A percentile compares a stretch with the other conserved stretches of the same genome.
These are phyloP conservation scores for Pissodes strobi DNA, from an alignment of 1,140 invertebrate genomes.

Conservation along the genomic window DNA sequence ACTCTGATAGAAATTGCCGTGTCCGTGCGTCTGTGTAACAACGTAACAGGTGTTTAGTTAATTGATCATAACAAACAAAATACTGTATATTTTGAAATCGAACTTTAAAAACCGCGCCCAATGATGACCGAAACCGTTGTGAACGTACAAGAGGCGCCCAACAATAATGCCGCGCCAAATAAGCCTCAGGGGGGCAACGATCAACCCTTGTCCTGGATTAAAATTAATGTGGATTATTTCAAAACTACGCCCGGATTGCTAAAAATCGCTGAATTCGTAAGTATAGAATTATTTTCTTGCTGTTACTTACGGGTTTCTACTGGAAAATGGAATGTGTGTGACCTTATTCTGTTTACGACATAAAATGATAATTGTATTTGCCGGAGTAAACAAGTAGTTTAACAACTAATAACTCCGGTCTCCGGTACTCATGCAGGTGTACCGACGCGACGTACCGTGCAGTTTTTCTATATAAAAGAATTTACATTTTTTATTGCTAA, in stretches of 20 bases:
- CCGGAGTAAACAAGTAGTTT: slow-evolving; percentile 3
- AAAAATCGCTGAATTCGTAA: slow-evolving; percentile 76
- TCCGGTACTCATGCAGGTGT: no score
- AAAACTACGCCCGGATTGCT: slow-evolving; percentile 72
- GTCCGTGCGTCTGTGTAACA: background rate
- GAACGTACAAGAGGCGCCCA: slow-evolving; percentile 62
- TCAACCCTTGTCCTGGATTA: slow-evolving; percentile 65
- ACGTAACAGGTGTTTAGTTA: slow-evolving; percentile 25
- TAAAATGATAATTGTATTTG: slow-evolving; percentile 4
- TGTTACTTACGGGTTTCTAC: no score
- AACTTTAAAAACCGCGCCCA: slow-evolving; percentile 12
- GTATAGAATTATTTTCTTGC: slow-evolving; percentile 36
- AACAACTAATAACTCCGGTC: no score
- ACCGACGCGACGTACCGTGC: no score
- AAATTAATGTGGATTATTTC: slow-evolving; percentile 76
- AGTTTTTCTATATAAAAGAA: no score
- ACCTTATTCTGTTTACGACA: slow-evolving; percentile 16
- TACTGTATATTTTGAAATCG: background rate
- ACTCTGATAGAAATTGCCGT: slow-evolving; percentile 13
- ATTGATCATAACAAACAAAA: background rate
- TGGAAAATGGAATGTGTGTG: background rate
- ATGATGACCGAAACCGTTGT: slow-evolving; percentile 73
- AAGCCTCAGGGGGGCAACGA: slow-evolving; percentile 52
- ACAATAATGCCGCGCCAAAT: slow-evolving; percentile 59
- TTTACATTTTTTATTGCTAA: no score